phyloP scores from a whole-genome alignment of 2,113 vertebrate species.

The Crotalus horridus region DNA sequence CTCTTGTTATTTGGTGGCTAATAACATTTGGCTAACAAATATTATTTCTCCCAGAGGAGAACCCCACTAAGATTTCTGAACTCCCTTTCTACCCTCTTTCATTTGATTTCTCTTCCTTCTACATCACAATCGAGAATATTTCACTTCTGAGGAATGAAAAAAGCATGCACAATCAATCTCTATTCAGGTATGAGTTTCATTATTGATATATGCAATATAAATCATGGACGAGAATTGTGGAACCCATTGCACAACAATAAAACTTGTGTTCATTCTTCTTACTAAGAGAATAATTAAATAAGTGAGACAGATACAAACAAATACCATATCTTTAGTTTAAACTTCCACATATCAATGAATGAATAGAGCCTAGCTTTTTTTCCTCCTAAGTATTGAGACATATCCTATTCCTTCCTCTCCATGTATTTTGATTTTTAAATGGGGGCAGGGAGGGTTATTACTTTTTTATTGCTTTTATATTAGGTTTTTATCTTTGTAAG shows the following conservation, averaged over 20 bases:
- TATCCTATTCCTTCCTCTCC: background rate
- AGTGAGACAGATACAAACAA: background rate
- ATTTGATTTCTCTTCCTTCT: background rate
- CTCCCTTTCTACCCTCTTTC: background rate
- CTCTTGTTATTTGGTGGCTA: background rate
- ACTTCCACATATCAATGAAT: background rate
- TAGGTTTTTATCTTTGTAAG: background rate
- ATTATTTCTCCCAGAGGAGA: background rate
- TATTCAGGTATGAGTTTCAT: background rate
- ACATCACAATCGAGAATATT: background rate
- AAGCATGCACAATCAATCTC: background rate
- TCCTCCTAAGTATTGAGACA: background rate
- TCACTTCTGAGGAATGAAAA: background rate
- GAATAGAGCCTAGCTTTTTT: background rate
- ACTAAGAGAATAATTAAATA: background rate
- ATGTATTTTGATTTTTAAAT: conserved; percentile 40
- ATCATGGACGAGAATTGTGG: background rate
- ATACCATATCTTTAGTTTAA: background rate
- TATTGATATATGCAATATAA: background rate
- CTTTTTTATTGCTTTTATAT: background rate
- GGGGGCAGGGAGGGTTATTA: background rate
- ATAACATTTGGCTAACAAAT: background rate
- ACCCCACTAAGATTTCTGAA: background rate
- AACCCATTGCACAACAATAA: background rate
- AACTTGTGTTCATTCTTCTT: background rate